Evolutionary conservation across 2,113 vertebrate species (phyloP), one percentile per base, ranked within the genome.

Genomic region (Anseranas semipalmata): DNA sequence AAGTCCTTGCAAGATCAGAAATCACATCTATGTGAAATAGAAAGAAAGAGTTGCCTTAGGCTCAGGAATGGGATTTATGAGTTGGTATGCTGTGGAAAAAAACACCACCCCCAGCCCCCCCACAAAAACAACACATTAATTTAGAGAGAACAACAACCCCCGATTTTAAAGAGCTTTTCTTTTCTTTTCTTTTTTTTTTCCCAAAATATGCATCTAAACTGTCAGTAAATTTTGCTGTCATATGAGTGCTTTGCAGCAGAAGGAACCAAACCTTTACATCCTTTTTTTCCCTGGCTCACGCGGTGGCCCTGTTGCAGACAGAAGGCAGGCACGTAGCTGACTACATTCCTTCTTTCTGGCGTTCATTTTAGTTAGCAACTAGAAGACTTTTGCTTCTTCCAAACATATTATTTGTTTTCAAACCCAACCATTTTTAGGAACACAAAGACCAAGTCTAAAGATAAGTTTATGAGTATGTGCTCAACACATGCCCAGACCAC

Each of bases 1-100:
- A 66, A 76, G 56, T 20, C 45, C n/a, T 87, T 80, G 70, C 25
- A 60, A 33, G 58, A 75, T 70, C 35, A 82, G 72, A 86, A 93
- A 83, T 76, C 41, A 59, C 33, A 48, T 22, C 60, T 6, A 37
- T 83, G 43, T 53, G 43, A 75, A 86, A 56, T 15, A 67, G 35
- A 48, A 81, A 58, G 71, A 21, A 76, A 43, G 18, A 60, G 6
- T 33, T 66, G 12, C 43, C 48, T 92, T 65, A 35, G 56, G 68
- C 45, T 82, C 59, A 37, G 21, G 15, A 45, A 0, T 67, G 30
- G 12, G 73, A 71, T 30, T 86, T 50, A 18, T 16, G 56, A 79
- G 46, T 62, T 50, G 22, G 9, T 33, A 46, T 21, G 9, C 22
- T 45, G 72, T 22, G n/a, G 15, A 63, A 39, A 70, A 45, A 20